These are phyloP conservation scores for Anabacerthia variegaticeps DNA, from an alignment of 2,797 vertebrate genomes.

Conservation along the genomic window DNA sequence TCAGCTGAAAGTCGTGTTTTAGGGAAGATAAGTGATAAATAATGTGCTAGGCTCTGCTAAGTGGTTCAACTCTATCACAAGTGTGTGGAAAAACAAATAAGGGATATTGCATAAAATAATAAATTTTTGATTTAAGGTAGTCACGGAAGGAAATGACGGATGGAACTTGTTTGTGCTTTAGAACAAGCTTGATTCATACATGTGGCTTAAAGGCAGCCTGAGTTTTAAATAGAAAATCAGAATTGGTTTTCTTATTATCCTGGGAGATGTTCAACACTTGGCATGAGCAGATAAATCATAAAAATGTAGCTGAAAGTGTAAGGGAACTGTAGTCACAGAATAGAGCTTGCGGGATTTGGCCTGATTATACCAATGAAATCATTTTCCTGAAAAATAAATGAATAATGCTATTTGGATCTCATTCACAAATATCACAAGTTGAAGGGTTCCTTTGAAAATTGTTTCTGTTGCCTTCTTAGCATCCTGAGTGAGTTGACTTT, in stretches of 20 bases:
- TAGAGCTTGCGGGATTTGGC: constrained; percentile 1
- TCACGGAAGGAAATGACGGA: not conserved
- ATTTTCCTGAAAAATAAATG: constrained; percentile 64
- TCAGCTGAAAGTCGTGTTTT: not conserved
- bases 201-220: not conserved
- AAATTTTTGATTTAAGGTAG: constrained; percentile 6
- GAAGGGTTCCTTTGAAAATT: constrained; percentile 49
- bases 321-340: not conserved
- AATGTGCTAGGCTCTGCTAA: constrained; percentile 15
- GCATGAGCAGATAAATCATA: constrained; percentile 25
- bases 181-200: constrained; percentile 1
- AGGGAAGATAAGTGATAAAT: constrained; percentile 27
- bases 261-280: constrained; percentile 34
- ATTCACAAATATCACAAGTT: constrained; percentile 51
- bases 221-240: constrained; percentile 44
- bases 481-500: constrained; percentile 40
- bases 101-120: constrained; percentile 26
- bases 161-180: not conserved
- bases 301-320: not conserved
- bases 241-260: constrained; percentile 34
- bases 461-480: constrained; percentile 34
- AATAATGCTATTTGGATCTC: constrained; percentile 59
- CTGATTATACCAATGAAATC: constrained; percentile 25
- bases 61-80: not conserved
- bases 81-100: constrained; percentile 42